These are phyloP conservation scores for Pararge aegeria DNA, from an alignment of 1,140 invertebrate genomes.

Conservation along the genomic window DNA sequence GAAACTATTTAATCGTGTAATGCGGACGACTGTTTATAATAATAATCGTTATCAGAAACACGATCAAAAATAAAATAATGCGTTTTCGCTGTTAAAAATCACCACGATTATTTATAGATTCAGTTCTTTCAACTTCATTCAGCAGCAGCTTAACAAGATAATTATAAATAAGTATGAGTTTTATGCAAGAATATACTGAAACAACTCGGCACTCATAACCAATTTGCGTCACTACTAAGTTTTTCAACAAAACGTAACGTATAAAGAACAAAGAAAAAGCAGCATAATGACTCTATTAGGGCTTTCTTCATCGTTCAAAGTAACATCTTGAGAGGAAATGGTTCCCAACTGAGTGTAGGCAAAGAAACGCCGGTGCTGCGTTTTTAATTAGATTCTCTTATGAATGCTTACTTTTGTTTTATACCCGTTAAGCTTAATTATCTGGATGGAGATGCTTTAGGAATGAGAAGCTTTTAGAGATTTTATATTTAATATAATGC, in stretches of 20 bases:
- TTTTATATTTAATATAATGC: not conserved
- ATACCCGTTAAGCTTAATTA: slow-evolving; percentile 6
- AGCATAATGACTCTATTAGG: slow-evolving; percentile 9
- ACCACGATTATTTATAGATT: too few species aligned
- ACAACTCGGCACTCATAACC: not conserved
- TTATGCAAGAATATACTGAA: too few species aligned
- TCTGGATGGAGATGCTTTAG: not conserved
- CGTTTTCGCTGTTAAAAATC: too few species aligned
- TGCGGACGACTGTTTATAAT: too few species aligned
- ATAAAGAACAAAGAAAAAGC: slow-evolving; percentile 8
- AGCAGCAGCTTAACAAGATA: too few species aligned
- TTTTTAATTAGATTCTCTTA: slow-evolving; percentile 12
- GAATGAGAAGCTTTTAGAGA: not conserved
- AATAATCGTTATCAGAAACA: too few species aligned
- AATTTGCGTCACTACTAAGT: not conserved
- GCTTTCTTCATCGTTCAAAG: slow-evolving; percentile 8
- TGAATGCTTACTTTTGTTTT: slow-evolving; percentile 8
- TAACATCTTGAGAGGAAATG: slow-evolving; percentile 7
- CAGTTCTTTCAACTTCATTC: too few species aligned
- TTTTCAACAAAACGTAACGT: not conserved
- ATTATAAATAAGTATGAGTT: too few species aligned
- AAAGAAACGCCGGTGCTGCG: slow-evolving; percentile 3
- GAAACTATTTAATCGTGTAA: too few species aligned
- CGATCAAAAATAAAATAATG: too few species aligned
- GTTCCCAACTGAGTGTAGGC: slow-evolving; percentile 5